A percentile compares a stretch with the other conserved stretches of the same genome.
phyloP scores from a whole-genome alignment of 2,113 vertebrate species.

The Dunckerocampus dactyliophorus region DNA sequence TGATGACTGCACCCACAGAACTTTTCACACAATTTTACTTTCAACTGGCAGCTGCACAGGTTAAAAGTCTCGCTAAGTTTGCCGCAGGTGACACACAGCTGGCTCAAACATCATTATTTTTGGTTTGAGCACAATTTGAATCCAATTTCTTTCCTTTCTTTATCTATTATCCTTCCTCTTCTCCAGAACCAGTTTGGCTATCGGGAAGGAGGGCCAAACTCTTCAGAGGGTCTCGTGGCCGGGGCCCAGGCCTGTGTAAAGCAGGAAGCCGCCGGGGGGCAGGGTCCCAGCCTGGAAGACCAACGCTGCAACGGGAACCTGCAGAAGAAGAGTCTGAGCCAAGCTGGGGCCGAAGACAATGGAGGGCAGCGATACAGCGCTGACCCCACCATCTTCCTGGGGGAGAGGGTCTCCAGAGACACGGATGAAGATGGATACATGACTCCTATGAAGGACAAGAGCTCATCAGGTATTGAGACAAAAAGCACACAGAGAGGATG shows the following conservation, averaged over 20 bases:
- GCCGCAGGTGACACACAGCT: constrained; percentile 16
- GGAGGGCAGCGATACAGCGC: constrained; percentile 90
- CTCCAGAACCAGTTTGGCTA: constrained; percentile 89
- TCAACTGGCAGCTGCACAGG: constrained; percentile 16
- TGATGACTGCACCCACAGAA: constrained; percentile 39
- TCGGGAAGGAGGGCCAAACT: constrained; percentile 76
- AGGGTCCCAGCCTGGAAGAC: constrained; percentile 77
- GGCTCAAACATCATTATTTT: constrained; percentile 16
- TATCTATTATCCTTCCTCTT: neutral
- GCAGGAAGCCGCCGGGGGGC: constrained; percentile 72
- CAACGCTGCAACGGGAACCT: constrained; percentile 87
- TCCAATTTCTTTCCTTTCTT: neutral
- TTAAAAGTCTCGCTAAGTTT: constrained; percentile 30
- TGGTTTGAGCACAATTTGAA: neutral
- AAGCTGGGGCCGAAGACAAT: constrained; percentile 77
- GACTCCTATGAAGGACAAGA: constrained; percentile 89
- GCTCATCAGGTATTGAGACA: constrained; percentile 80
- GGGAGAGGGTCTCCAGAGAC: constrained; percentile 76
- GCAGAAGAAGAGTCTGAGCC: constrained; percentile 75
- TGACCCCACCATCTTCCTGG: constrained; percentile 87
- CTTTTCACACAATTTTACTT: constrained; percentile 37
- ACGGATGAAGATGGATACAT: constrained; percentile 91
- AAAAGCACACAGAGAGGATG: constrained; percentile 4
- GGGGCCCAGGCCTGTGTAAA: constrained; percentile 65
- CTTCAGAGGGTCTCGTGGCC: constrained; percentile 63